Base-by-base conservation (phyloP, 2,888 invertebrate species). In the Sturmia bella region DNA sequence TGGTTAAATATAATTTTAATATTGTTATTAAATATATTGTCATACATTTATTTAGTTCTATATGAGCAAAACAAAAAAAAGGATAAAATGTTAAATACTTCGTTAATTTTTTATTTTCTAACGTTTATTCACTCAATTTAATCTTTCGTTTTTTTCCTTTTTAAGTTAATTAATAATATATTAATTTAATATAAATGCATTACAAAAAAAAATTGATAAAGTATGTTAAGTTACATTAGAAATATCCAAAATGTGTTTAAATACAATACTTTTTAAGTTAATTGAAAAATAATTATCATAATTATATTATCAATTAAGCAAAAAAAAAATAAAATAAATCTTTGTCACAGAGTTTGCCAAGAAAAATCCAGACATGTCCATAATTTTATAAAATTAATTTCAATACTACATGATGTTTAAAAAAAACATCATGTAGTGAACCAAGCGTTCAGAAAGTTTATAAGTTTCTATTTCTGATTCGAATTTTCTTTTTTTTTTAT, bases 161-260 rank as follows among this genome's bases (percentile, higher is more conserved):
- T 57, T 15, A 32, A 66, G 57, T 64, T 59, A 72, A 56, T 78
- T 78, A 57, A 70, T 72, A 72, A 50, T 43, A 24, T 50, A 50
- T 72, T 64, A 56, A 57, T 50, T 39, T 24, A 63, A 77, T 56
- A 54, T 2, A 63, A 64, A 50, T 45, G 37, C 12, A 27, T 6
- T 50, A 24, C 13, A 32, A 43, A 19, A 41, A n/a, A 15, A 73
- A 66, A 4, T 48, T 24, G 56, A 56, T 54, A 37, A 21, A 45
- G 39, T 56, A 12, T 56, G 17, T 24, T 21, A 39, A 24, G 27
- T n/a, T 24, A 17, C 39, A 52, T 61, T 61, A 37, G 39, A 50
- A 6, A 6, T 7, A 56, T 0, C 15, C 37, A 19, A n/a, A 37
- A 9, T n/a, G n/a, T n/a, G 50, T 64, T 64, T n/a, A 59, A 4